These are phyloP conservation scores for Heliopora coerulea DNA, from an alignment of 92 coral and sea anemone genomes.

Conservation along the genomic window DNA sequence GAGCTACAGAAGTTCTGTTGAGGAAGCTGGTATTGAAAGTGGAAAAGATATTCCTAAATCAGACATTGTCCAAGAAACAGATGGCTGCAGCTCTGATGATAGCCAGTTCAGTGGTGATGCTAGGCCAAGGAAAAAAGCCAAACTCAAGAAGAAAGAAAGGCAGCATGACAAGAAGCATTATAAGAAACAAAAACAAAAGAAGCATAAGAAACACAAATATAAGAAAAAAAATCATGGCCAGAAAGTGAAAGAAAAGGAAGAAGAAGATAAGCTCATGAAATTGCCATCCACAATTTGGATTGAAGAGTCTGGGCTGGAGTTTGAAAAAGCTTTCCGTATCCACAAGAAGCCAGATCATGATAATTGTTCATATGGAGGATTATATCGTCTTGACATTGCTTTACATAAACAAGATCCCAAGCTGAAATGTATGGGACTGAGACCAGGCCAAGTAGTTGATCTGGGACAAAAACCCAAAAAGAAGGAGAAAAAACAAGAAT, in stretches of 20 bases:
- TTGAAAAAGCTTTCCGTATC: slow-evolving; percentile 80
- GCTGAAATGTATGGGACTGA: slow-evolving; percentile 70
- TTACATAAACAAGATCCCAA: slow-evolving; percentile 63
- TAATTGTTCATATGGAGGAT: slow-evolving; percentile 71
- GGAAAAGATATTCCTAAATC: not conserved
- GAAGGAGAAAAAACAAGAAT: slow-evolving; percentile 45
- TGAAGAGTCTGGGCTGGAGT: slow-evolving; percentile 72
- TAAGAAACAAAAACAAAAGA: slow-evolving; percentile 41
- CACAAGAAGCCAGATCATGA: slow-evolving; percentile 75
- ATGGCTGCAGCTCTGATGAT: not conserved
- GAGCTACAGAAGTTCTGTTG: slow-evolving; percentile 45
- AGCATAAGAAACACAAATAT: slow-evolving; percentile 69
- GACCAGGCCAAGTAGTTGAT: slow-evolving; percentile 53
- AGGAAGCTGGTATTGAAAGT: not conserved
- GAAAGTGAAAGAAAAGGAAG: slow-evolving; percentile 8
- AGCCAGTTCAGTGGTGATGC: slow-evolving; percentile 7
- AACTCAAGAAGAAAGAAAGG: slow-evolving; percentile 38
- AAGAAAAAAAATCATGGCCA: slow-evolving; percentile 54
- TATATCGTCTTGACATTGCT: slow-evolving; percentile 88
- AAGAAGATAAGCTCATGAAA: slow-evolving; percentile 52
- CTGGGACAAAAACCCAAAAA: slow-evolving; percentile 56
- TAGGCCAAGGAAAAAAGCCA: not conserved
- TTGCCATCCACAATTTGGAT: slow-evolving; percentile 85
- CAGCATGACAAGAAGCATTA: slow-evolving; percentile 41
- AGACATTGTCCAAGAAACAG: not conserved